Percentiles rank a stretch among this genome's conserved stretches.
These are phyloP conservation scores for Serranochromis macrocephalus DNA, from an alignment of 2,113 vertebrate genomes.

Conservation along the genomic window DNA sequence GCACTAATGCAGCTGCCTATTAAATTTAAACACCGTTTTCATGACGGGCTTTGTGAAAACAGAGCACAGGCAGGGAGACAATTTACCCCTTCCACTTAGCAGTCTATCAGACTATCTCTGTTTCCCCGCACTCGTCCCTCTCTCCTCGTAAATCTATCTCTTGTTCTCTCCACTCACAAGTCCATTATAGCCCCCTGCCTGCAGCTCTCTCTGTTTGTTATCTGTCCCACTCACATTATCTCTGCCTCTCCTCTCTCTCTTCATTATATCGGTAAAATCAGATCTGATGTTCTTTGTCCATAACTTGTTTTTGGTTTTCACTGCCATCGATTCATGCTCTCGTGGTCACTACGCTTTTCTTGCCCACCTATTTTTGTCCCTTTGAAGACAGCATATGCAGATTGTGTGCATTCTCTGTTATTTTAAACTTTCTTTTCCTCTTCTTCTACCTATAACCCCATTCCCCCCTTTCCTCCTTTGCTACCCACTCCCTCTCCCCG, in stretches of 20 bases:
- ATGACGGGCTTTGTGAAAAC: conserved; percentile 46
- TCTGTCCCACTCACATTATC: conserved; percentile 56
- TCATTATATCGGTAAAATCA: conserved; percentile 51
- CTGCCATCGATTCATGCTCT: background rate
- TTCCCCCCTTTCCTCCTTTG: background rate
- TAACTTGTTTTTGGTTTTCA: background rate
- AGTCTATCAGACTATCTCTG: conserved; percentile 34
- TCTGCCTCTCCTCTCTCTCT: conserved; percentile 36
- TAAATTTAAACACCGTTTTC: conserved; percentile 52
- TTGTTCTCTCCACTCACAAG: conserved; percentile 56
- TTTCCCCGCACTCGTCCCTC: conserved; percentile 34
- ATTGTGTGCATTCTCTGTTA: background rate
- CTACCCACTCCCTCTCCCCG: background rate
- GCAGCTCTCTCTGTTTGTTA: conserved; percentile 54
- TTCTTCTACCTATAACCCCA: background rate
- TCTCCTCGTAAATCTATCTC: conserved; percentile 51
- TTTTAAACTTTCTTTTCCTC: conserved; percentile 9
- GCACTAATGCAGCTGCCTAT: background rate
- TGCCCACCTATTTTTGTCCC: background rate
- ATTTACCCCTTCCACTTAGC: conserved; percentile 57
- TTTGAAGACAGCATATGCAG: background rate
- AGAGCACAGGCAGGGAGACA: conserved; percentile 17
- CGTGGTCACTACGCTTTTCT: background rate
- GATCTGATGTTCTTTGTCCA: conserved; percentile 38
- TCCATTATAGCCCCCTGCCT: conserved; percentile 51